Evolutionary conservation across 2,888 invertebrate species (phyloP).

Genomic region (Zelleria hepariella): DNA sequence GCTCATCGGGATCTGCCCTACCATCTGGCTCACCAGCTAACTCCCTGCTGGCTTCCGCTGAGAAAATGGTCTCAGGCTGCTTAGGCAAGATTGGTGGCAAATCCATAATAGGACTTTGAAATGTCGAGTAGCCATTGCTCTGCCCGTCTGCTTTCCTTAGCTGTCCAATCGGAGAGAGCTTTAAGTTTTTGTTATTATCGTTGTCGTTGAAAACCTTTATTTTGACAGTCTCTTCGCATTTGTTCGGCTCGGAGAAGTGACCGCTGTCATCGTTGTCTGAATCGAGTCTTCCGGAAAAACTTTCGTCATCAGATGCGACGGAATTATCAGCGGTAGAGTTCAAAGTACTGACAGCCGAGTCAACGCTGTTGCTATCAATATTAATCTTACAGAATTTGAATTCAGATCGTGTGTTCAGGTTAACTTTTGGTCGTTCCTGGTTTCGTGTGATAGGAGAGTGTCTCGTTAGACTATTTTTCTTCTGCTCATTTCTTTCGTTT

Average conservation of each 20-base stretch:
- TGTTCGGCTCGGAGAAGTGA: conserved; percentile 60
- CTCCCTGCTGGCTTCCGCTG: conserved; percentile 79
- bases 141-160: conserved; percentile 60
- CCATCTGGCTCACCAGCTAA: conserved; percentile 89
- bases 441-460: conserved; percentile 77
- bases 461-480: conserved; percentile 64
- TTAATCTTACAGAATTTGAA: conserved; percentile 70
- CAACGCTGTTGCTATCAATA: conserved; percentile 61
- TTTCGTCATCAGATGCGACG: conserved; percentile 64
- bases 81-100: conserved; percentile 62
- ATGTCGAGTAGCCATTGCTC: conserved; percentile 59
- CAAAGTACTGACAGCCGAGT: conserved; percentile 70
- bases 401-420: conserved; percentile 59
- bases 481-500: conserved; percentile 34
- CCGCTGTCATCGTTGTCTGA: conserved; percentile 73
- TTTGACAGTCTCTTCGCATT: conserved; percentile 65
- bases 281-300: conserved; percentile 66
- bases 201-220: conserved; percentile 63
- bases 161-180: conserved; percentile 57
- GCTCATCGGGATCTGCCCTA: conserved; percentile 85
- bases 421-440: conserved; percentile 77
- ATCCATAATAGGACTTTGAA: conserved; percentile 62
- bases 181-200: conserved; percentile 47
- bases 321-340: conserved; percentile 71
- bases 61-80: conserved; percentile 52